Evolutionary conservation across 2,113 vertebrate species (phyloP), one percentile per base, ranked within the genome.

Genomic region (Cyprinodon variegatus): DNA sequence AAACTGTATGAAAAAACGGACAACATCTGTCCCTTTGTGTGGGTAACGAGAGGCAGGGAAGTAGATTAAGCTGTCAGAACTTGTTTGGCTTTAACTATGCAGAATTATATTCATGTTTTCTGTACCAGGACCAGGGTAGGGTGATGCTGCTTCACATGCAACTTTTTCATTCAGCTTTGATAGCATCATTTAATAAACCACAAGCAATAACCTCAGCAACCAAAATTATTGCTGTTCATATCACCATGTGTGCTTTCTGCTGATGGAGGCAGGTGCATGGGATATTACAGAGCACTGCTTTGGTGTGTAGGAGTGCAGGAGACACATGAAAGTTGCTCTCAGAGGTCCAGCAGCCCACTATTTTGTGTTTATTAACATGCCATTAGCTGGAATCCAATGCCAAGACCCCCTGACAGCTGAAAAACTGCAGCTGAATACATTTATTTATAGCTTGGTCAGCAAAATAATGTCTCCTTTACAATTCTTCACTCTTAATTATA

Each of bases 331-430:
- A 62, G 62, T 71, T 48, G 67, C 66, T 83, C 88, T 88, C 74
- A n/a, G 62, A 81, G 81, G 83, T 81, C 76, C 45, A 53, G 0
- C 70, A 77, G 75, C 74, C 71, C 72, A 64, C 76, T 86, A 65
- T 89, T 93, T 88, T 83, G 71, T 90, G 88, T 91, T 93, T 87
- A 94, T 93, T 93, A 93, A 85, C 84, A 86, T 75, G 77, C 73
- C 86, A 89, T 87, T 87, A 92, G 65, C 72, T 62, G 50, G 72
- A 69, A 83, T 83, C 85, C 75, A 72, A 85, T 83, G 69, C 72
- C 3, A 9, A 83, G 82, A 80, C 88, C 74, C 50, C 83, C 62
- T 83, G 86, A 79, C 88, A 86, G 77, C 84, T 65, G 84, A 85
- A 72, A 86, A 89, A 87, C 70, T 79, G 84, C 81, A 70, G 22